These are phyloP conservation scores for Pungitius pungitius DNA, from an alignment of 2,113 vertebrate species.

Conservation along the genomic window DNA sequence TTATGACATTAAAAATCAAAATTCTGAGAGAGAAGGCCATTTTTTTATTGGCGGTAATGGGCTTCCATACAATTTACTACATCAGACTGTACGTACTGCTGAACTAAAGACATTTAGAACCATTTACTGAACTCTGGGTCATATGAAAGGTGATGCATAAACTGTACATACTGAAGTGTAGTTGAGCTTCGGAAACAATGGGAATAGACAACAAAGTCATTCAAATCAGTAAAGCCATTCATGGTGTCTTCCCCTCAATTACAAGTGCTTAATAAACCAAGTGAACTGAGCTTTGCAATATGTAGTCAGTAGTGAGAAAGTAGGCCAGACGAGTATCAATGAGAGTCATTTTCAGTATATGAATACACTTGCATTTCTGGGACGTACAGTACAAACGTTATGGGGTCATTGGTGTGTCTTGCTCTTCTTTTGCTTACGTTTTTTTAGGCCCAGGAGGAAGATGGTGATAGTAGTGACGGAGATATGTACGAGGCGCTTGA, in stretches of 20 bases:
- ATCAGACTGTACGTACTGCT: not conserved
- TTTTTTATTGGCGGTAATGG: too few species aligned
- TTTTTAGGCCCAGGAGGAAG: slow-evolving; percentile 70
- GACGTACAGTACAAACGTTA: not conserved
- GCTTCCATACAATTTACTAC: too few species aligned
- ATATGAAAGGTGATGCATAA: not conserved
- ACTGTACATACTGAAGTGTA: not conserved
- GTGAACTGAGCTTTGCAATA: not conserved
- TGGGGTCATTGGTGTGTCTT: not conserved
- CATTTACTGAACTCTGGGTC: not conserved
- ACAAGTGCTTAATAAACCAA: too few species aligned
- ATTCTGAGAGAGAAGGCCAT: too few species aligned
- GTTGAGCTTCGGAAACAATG: not conserved
- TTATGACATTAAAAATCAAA: too few species aligned
- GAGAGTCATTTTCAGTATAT: not conserved
- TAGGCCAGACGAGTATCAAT: not conserved
- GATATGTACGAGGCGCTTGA: slow-evolving; percentile 92
- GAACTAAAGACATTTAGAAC: not conserved
- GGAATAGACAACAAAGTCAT: not conserved
- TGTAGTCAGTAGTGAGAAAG: not conserved
- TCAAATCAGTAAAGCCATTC: not conserved
- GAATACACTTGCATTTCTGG: not conserved
- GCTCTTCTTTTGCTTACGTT: not conserved
- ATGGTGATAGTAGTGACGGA: slow-evolving; percentile 81
- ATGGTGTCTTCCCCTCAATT: not conserved